Conservation (phyloP, 2,888 invertebrate genomes). For the Villa cingulata region DNA sequence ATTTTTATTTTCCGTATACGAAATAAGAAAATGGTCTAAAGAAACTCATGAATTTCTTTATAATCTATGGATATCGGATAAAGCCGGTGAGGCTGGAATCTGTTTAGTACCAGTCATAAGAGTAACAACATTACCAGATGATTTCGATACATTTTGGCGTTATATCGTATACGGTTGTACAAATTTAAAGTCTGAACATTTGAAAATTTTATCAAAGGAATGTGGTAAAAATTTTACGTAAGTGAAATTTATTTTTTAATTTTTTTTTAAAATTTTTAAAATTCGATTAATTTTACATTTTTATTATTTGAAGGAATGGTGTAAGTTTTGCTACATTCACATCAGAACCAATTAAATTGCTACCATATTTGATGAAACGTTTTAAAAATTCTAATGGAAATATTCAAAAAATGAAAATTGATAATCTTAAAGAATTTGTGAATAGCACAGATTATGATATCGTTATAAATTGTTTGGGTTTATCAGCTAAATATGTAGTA, state of each 20-base stretch:
- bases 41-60: conserved; percentile 45
- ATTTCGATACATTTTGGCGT: conserved; percentile 33
- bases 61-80: conserved; percentile 46
- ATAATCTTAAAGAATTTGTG: conserved; percentile 39
- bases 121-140: conserved; percentile 27
- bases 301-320: conserved; percentile 40
- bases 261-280: not conserved
- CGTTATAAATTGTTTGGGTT: conserved; percentile 63
- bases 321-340: conserved; percentile 52
- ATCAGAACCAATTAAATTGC: conserved; percentile 48
- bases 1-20: no score
- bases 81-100: conserved; percentile 37
- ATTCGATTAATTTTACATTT: not conserved
- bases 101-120: conserved; percentile 36
- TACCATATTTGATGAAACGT: conserved; percentile 51
- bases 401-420: conserved; percentile 39
- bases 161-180: conserved; percentile 36
- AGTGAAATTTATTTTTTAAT: conserved; percentile 9
- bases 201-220: conserved; percentile 30
- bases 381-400: conserved; percentile 48
- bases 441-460: conserved; percentile 41
- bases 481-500: conserved; percentile 49
- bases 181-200: conserved; percentile 24
- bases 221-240: conserved; percentile 34
- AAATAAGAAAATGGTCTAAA: conserved; percentile 51